Percentiles rank a stretch among this genome's conserved stretches.
phyloP scores from a whole-genome alignment of 2,113 vertebrate genomes.

The Zapus hudsonius region DNA sequence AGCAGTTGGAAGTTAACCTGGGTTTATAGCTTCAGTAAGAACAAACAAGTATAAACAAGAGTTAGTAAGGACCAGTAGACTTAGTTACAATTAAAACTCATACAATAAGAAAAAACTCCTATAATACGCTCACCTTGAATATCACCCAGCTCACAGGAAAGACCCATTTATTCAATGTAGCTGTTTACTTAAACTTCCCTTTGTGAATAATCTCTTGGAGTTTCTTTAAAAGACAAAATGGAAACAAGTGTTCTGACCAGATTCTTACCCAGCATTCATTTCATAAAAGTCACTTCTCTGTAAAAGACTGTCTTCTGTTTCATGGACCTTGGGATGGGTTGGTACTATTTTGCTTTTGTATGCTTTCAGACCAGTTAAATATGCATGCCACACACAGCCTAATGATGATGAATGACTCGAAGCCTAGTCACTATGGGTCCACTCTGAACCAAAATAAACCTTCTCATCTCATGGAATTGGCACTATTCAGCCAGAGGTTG shows the following conservation, averaged over 20 bases:
- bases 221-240: background rate
- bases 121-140: background rate
- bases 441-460: background rate
- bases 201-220: background rate
- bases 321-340: background rate
- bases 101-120: too few relatives aligned
- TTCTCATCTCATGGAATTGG: background rate
- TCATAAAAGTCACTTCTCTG: background rate
- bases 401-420: slow-evolving; percentile 23
- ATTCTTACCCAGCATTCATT: background rate
- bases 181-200: slow-evolving; percentile 32
- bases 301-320: background rate
- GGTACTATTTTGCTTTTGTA: background rate
- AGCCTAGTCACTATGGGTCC: too few relatives aligned
- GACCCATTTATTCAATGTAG: background rate
- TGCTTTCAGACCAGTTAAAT: slow-evolving; percentile 28
- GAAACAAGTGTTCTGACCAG: background rate
- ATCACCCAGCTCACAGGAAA: background rate
- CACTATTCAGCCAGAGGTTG: background rate
- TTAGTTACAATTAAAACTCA: slow-evolving; percentile 30
- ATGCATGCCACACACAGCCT: background rate
- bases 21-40: slow-evolving; percentile 50
- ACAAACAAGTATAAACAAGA: slow-evolving; percentile 62
- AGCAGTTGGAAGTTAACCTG: slow-evolving; percentile 65
- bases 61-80: slow-evolving; percentile 64